Conservation (phyloP, 2,797 vertebrate genomes). For the Hydrophis major region DNA sequence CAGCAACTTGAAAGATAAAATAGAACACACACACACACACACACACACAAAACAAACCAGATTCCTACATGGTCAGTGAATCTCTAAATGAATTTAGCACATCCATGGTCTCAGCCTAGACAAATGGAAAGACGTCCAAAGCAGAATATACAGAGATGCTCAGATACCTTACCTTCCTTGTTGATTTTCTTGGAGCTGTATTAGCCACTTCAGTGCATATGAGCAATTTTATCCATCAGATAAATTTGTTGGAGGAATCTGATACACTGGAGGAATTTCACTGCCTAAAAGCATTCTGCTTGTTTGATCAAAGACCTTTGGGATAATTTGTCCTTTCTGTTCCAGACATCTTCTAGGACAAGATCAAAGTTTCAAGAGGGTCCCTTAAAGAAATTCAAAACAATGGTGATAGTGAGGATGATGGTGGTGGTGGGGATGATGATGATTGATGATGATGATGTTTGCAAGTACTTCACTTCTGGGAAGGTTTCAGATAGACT, state of each 20-base stretch:
- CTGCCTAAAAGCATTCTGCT: not conserved
- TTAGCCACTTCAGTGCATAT: not conserved
- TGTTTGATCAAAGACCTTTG: not conserved
- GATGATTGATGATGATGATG: not conserved
- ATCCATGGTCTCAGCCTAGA: not conserved
- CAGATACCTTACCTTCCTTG: not conserved
- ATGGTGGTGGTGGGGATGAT: not conserved
- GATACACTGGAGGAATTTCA: not conserved
- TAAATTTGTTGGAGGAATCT: not conserved
- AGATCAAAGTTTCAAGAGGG: not conserved
- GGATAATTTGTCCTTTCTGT: not conserved
- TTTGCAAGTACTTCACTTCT: not conserved
- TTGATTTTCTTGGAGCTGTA: not conserved
- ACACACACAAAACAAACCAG: too few relatives aligned
- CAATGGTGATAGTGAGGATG: not conserved
- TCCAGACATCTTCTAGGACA: not conserved
- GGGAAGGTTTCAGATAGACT: not conserved
- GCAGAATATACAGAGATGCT: not conserved
- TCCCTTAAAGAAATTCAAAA: not conserved
- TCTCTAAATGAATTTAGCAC: not conserved
- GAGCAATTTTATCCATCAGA: not conserved
- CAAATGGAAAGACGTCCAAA: not conserved
- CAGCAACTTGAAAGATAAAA: not conserved
- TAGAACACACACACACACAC: not conserved
- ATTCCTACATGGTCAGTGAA: not conserved